Base-by-base conservation (phyloP, 2,888 invertebrate genomes). In the Leptarthrus brevirostris region DNA sequence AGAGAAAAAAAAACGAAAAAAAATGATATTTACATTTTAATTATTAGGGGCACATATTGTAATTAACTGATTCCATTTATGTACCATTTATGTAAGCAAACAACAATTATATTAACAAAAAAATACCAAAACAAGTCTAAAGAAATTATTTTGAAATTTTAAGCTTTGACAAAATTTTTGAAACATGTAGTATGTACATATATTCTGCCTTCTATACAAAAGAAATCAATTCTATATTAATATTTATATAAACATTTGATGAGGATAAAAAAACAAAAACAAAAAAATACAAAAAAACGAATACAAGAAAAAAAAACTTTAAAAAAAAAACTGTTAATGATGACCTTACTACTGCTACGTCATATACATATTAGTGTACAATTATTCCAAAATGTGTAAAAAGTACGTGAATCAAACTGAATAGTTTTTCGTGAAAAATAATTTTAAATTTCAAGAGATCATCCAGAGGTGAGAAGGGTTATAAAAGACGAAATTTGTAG, bases 161-260 rank as follows among this genome's bases (percentile, higher is more conserved):
- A 66, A 66, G 66, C 66, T 66, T 66, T 66, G 66, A 66, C 66
- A 49, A 66, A 49, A 66, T 26, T 66, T 66, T 66, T 66, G 26
- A 47, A 66, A 66, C 22, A 49, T 47, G 49, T 47, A 66, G 66
- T 66, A 66, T 66, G 66, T 66, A 66, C 30, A 66, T 71, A 36
- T 53, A 71, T 71, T 71, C 70, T 71, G 70, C 70, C 70, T 71
- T 71, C 70, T 71, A 71, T 53, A 71, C 53, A 70, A 70, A 30
- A 34, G 12, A 70, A 70, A 70, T 53, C 70, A 71, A 53, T 53
- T 71, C 70, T 53, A 71, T 36, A 71, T 53, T 71, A 71, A 66
- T 66, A 49, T 66, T 66, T 66, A 66, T 66, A 66, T 49, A 66
- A 66, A 66, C 24, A 66, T 49, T 66, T 66, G 36, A 71, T 53